Conservation (phyloP, 2,113 vertebrate genomes). For the Ellobius talpinus region DNA sequence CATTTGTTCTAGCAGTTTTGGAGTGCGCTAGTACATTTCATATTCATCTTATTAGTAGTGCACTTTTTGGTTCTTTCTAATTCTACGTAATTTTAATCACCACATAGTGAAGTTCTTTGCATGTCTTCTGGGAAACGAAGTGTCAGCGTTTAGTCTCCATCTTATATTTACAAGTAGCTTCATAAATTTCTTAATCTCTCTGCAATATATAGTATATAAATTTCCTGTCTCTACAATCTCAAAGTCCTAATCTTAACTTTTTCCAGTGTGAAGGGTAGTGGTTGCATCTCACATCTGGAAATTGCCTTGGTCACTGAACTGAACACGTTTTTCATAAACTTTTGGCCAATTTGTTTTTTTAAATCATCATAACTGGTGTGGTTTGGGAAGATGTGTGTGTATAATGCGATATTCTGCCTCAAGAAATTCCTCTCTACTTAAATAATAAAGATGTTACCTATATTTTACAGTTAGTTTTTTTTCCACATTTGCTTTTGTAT, state of each 20-base stretch:
- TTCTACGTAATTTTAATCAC: constrained; percentile 40
- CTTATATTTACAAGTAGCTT: background rate
- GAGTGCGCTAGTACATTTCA: background rate
- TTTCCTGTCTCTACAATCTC: background rate
- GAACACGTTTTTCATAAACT: constrained; percentile 34
- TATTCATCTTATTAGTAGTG: background rate
- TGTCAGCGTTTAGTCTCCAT: constrained; percentile 5
- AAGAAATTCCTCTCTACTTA: constrained; percentile 8
- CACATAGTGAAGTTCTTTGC: background rate
- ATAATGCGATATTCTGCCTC: background rate
- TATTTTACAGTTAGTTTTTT: background rate
- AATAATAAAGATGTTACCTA: background rate
- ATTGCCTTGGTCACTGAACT: constrained; percentile 19
- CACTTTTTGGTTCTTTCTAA: constrained; percentile 27
- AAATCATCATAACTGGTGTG: background rate
- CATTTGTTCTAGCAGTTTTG: background rate
- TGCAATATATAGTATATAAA: background rate
- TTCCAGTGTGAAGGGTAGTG: background rate
- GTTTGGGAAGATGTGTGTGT: background rate
- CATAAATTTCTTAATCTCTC: constrained; percentile 1
- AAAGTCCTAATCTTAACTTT: constrained; percentile 48
- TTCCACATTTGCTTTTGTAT: background rate
- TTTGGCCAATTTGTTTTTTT: constrained; percentile 21
- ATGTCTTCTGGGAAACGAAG: constrained; percentile 10
- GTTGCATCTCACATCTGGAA: background rate